A percentile compares a stretch with the other conserved stretches of the same genome.
phyloP scores from a whole-genome alignment of 2,888 invertebrate genomes.

The Athalia circularis region DNA sequence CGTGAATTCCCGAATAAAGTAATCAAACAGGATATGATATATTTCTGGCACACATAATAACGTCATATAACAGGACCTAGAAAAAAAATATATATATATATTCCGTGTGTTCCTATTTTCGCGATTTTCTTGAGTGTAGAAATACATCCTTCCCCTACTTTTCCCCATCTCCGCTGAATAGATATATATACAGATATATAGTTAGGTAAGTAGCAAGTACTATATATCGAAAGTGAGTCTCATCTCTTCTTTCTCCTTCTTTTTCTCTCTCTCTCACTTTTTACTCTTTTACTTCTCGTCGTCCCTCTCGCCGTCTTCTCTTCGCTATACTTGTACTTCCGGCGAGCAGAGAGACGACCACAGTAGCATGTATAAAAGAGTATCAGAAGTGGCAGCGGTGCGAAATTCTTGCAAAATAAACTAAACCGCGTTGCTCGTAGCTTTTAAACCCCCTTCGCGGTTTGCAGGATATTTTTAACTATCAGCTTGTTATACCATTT shows the following conservation, averaged over 20 bases:
- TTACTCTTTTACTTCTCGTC: not conserved
- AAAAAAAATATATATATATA: not conserved
- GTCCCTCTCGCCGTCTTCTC: not conserved
- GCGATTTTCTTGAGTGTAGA: not conserved
- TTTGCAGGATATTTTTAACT: not conserved
- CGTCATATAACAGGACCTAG: not conserved
- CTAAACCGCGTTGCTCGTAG: slow-evolving; percentile 48
- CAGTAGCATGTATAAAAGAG: slow-evolving; percentile 57
- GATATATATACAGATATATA: too few species aligned
- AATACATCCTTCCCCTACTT: not conserved
- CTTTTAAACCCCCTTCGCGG: slow-evolving; percentile 19
- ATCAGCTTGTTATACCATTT: slow-evolving; percentile 42
- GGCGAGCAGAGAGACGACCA: slow-evolving; percentile 49
- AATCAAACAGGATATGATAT: too few species aligned
- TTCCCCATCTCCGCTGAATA: too few species aligned
- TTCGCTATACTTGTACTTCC: slow-evolving; percentile 70
- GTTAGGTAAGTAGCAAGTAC: too few species aligned
- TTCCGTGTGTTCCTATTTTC: not conserved
- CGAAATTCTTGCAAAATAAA: slow-evolving; percentile 65
- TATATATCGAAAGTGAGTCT: too few species aligned
- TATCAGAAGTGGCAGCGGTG: slow-evolving; percentile 57
- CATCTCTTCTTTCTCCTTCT: too few species aligned
- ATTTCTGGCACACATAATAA: too few species aligned
- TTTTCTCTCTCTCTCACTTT: not conserved
- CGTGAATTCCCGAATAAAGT: too few species aligned